A percentile compares a stretch with the other conserved stretches of the same genome.
These are phyloP conservation scores for Lasioglossum villosulum DNA, from an alignment of 2,888 invertebrate genomes.

Conservation along the genomic window DNA sequence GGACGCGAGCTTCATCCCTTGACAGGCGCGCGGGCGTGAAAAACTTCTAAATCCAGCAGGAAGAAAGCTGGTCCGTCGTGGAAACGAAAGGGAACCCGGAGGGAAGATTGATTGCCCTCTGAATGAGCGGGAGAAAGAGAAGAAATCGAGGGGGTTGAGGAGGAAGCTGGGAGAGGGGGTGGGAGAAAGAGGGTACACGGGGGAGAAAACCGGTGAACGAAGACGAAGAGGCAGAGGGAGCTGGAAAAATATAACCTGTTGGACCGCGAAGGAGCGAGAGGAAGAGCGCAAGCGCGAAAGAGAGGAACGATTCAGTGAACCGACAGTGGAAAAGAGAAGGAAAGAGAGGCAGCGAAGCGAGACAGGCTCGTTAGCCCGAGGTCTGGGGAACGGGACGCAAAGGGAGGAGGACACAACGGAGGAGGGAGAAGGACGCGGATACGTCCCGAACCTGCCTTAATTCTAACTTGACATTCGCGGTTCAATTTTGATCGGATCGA, in stretches of 20 bases:
- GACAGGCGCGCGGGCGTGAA: constrained; percentile 64
- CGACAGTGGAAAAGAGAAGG: constrained; percentile 53
- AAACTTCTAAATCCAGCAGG: constrained; percentile 65
- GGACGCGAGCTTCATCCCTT: constrained; percentile 51
- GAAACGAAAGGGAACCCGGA: constrained; percentile 59
- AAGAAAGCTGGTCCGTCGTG: constrained; percentile 52
- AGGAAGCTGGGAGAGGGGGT: constrained; percentile 16
- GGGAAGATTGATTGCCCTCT: constrained; percentile 66
- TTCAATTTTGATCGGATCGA: constrained; percentile 82
- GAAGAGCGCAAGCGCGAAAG: constrained; percentile 61
- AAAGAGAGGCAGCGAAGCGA: constrained; percentile 40
- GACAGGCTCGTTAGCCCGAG: constrained; percentile 26
- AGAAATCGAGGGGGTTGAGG: constrained; percentile 18
- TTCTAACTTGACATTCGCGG: constrained; percentile 81
- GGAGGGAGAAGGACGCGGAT: constrained; percentile 69
- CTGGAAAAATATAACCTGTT: constrained; percentile 84
- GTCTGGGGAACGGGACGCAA: constrained; percentile 23
- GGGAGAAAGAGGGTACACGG: constrained; percentile 25
- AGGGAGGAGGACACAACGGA: constrained; percentile 33
- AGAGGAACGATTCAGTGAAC: constrained; percentile 61
- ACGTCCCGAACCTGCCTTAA: constrained; percentile 83
- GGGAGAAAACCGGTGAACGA: constrained; percentile 36
- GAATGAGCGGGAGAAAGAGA: constrained; percentile 40
- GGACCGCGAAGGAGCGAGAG: constrained; percentile 80
- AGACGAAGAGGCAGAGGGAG: constrained; percentile 46